Conservation (phyloP, 2,113 vertebrate genomes). For the Neolamprologus tretocephalus region DNA sequence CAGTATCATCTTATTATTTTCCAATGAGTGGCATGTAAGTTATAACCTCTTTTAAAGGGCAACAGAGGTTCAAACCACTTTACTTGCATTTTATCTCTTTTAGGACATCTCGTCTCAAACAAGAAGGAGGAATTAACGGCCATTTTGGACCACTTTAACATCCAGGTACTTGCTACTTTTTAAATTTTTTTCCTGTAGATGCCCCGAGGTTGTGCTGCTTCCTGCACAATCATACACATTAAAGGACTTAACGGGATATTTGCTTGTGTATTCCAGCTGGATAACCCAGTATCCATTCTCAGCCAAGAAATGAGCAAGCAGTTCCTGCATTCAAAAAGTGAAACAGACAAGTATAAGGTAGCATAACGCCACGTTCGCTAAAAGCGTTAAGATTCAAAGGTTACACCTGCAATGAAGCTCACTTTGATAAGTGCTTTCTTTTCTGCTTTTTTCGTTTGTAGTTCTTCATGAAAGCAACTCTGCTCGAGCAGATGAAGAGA, state of each 20-base stretch:
- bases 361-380: background rate
- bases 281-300: constrained; percentile 88
- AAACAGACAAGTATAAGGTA: constrained; percentile 91
- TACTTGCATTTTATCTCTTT: background rate
- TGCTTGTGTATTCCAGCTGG: constrained; percentile 72
- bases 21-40: background rate
- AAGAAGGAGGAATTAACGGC: constrained; percentile 82
- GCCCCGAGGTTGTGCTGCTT: background rate
- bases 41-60: background rate
- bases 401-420: background rate
- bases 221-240: background rate
- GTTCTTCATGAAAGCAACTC: constrained; percentile 95
- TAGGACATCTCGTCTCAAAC: constrained; percentile 72
- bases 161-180: constrained; percentile 76
- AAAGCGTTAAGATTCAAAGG: background rate
- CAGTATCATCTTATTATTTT: rapidly evolving
- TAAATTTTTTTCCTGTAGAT: background rate
- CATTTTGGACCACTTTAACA: constrained; percentile 90
- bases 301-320: constrained; percentile 94
- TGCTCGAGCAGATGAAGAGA: constrained; percentile 89
- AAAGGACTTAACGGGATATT: background rate
- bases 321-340: constrained; percentile 88
- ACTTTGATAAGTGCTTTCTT: background rate
- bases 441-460: constrained; percentile 15
- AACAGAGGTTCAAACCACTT: background rate